A percentile compares a stretch with the other conserved stretches of the same genome.
phyloP scores from a whole-genome alignment of 30 jellyfish, hydroid and myxozoan genomes.

The Haliclystus octoradiatus region DNA sequence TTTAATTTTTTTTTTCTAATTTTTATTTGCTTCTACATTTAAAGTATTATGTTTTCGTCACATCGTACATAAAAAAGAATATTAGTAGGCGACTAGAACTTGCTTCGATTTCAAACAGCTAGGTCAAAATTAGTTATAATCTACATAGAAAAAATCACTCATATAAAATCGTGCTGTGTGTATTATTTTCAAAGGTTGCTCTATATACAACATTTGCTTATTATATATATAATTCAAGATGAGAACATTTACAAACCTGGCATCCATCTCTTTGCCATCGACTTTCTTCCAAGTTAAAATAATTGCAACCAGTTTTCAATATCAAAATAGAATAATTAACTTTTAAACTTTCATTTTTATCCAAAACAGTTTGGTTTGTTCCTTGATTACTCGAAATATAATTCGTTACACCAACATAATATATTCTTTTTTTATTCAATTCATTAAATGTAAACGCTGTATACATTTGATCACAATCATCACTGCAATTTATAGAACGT shows the following conservation, averaged over 20 bases:
- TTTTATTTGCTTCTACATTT: no score
- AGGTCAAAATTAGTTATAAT: no score
- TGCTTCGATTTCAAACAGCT: no score
- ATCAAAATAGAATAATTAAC: not conserved
- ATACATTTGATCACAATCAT: not conserved
- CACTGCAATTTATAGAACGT: not conserved
- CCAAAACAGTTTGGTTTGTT: not conserved
- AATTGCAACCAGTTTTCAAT: not conserved
- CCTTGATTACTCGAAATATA: not conserved
- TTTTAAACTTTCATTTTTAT: not conserved
- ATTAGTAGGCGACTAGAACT: no score
- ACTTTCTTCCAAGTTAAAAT: not conserved
- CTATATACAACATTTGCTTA: no score
- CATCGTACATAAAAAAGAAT: no score
- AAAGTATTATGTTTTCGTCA: no score
- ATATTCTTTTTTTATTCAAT: not conserved
- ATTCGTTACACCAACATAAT: not conserved
- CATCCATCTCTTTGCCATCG: not conserved
- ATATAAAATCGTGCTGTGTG: no score
- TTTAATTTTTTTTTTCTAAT: no score
- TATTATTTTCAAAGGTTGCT: no score
- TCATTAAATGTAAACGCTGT: not conserved
- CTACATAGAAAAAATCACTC: no score
- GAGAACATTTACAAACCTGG: not conserved
- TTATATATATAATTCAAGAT: no score